A percentile compares a stretch with the other conserved stretches of the same genome.
Conservation (phyloP, 2,113 vertebrate genomes). For the Gallinago media region DNA sequence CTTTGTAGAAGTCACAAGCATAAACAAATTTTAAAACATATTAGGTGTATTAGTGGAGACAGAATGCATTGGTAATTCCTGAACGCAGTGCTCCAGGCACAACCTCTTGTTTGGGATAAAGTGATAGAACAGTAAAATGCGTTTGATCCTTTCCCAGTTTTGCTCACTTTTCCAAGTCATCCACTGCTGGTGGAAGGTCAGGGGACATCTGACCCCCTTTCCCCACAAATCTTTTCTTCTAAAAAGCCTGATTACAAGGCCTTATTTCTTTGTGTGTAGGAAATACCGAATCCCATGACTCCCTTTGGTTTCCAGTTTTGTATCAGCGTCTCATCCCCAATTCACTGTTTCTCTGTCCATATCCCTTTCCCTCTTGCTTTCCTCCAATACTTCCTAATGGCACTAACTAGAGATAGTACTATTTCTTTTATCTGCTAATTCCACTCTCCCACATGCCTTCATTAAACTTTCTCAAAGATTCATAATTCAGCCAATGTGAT, state of each 20-base stretch:
- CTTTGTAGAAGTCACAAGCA: background rate
- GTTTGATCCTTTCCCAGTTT: background rate
- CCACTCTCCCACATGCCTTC: background rate
- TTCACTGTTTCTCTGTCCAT: background rate
- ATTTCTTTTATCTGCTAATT: background rate
- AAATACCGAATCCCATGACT: background rate
- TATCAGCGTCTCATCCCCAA: background rate
- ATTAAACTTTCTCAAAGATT: background rate
- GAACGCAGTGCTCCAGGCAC: background rate
- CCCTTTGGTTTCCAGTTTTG: background rate
- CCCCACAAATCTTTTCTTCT: background rate
- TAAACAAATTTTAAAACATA: constrained; percentile 13
- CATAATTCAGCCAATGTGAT: background rate
- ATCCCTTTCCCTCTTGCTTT: background rate
- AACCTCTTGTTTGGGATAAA: background rate
- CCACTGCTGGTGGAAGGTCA: background rate
- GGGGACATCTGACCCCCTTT: background rate
- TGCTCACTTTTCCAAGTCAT: background rate
- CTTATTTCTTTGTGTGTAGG: background rate
- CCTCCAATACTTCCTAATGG: background rate
- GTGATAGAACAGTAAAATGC: background rate
- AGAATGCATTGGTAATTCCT: background rate
- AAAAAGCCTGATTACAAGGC: background rate
- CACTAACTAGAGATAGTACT: background rate
- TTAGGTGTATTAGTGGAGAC: background rate